These are phyloP conservation scores for Amblyopsis hoosieri DNA, from an alignment of 2,797 vertebrate genomes.

Conservation along the genomic window DNA sequence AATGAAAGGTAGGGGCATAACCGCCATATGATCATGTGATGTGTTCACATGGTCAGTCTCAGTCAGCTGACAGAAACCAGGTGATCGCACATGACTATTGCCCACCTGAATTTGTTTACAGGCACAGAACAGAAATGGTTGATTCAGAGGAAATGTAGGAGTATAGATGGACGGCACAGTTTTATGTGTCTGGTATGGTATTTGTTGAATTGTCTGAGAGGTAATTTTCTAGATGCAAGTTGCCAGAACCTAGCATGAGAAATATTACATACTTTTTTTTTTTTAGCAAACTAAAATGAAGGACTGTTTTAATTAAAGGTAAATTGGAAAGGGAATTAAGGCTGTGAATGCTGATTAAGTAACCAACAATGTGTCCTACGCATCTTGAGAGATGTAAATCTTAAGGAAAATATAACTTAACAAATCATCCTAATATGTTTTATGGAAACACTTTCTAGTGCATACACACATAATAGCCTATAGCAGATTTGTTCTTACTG, in stretches of 20 bases:
- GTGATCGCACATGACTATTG: too few relatives aligned
- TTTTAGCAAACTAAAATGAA: neutral
- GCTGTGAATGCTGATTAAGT: neutral
- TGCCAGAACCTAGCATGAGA: conserved; percentile 31
- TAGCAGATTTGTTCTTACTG: too few relatives aligned
- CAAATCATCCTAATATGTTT: too few relatives aligned
- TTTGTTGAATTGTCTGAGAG: conserved; percentile 9
- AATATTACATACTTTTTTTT: neutral
- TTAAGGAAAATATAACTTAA: too few relatives aligned
- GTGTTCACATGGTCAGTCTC: too few relatives aligned
- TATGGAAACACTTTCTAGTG: too few relatives aligned
- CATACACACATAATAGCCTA: too few relatives aligned
- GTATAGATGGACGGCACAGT: conserved; percentile 50
- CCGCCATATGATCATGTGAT: too few relatives aligned
- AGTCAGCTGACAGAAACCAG: too few relatives aligned
- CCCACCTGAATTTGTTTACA: conserved; percentile 17
- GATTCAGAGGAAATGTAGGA: neutral
- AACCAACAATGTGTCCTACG: neutral
- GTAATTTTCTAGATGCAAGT: conserved; percentile 1
- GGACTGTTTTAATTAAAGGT: neutral
- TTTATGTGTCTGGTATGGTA: conserved; percentile 57
- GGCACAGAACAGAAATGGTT: neutral
- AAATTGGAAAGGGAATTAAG: conserved; percentile 10
- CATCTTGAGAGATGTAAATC: too few relatives aligned
- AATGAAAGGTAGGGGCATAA: too few relatives aligned